Percentiles rank a stretch among this genome's conserved stretches.
These are phyloP conservation scores for Aptenodytes forsteri DNA, from an alignment of 2,113 vertebrate genomes.

Conservation along the genomic window DNA sequence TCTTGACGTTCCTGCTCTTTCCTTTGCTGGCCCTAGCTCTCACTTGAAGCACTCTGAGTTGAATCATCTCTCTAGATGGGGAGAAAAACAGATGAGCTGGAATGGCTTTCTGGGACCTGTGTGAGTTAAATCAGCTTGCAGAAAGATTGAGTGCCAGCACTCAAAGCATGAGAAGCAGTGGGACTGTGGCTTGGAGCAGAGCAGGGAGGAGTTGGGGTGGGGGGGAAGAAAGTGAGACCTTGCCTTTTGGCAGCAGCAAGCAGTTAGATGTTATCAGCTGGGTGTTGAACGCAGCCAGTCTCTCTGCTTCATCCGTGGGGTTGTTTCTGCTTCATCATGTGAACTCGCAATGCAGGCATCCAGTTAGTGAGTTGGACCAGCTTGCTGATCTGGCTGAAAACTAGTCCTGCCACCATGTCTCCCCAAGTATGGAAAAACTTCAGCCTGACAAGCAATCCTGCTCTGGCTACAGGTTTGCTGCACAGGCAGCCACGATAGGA, in stretches of 20 bases:
- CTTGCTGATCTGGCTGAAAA: neutral
- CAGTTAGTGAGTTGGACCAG: neutral
- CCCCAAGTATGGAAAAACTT: neutral
- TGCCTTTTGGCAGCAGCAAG: conserved; percentile 1
- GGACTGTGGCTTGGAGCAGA: neutral
- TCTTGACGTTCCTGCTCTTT: neutral
- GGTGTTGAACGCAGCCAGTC: neutral
- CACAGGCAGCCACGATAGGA: fast-evolving
- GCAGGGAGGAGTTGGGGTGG: conserved; percentile 16
- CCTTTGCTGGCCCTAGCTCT: neutral
- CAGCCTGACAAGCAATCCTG: neutral
- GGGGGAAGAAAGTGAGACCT: conserved; percentile 14
- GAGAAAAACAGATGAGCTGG: neutral
- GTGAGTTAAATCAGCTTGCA: neutral
- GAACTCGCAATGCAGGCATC: neutral
- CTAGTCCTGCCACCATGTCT: neutral
- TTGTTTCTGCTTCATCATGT: neutral
- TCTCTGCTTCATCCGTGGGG: neutral
- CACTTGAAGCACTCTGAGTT: neutral
- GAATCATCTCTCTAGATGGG: neutral
- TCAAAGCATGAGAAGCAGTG: neutral
- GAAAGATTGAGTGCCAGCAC: neutral
- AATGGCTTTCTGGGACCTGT: neutral
- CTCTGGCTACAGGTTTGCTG: neutral
- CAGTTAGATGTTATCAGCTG: conserved; percentile 21